Percentiles rank a stretch among this genome's conserved stretches.
Evolutionary conservation across 2,888 invertebrate species (phyloP).

Genomic region (Periphyllus acericola): DNA sequence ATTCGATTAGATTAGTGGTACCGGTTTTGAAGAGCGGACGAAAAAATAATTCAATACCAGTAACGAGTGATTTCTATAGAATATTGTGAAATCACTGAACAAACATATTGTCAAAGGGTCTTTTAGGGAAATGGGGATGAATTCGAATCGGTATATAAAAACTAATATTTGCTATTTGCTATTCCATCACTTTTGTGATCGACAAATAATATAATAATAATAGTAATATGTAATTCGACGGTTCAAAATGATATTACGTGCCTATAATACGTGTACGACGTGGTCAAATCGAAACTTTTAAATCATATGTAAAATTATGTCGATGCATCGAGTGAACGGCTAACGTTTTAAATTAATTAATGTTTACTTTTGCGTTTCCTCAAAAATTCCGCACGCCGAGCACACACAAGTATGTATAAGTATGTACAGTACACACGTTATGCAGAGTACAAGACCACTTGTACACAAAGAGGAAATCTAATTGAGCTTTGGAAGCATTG

Average conservation of each 20-base stretch:
- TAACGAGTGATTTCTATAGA: constrained; percentile 33
- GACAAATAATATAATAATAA: background rate
- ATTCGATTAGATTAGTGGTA: constrained; percentile 24
- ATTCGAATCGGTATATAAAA: constrained; percentile 7
- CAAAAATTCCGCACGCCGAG: background rate
- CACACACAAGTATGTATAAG: too few relatives aligned
- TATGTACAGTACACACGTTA: too few relatives aligned
- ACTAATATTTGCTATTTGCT: constrained; percentile 42
- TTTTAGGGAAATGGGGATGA: constrained; percentile 20
- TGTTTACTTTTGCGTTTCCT: background rate
- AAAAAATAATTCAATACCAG: constrained; percentile 1
- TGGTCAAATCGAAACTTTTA: background rate
- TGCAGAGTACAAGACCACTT: too few relatives aligned
- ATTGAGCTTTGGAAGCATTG: too few relatives aligned
- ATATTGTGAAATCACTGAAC: constrained; percentile 43
- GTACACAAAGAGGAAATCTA: too few relatives aligned
- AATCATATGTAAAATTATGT: background rate
- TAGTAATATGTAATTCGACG: background rate
- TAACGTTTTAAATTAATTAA: background rate
- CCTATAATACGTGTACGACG: background rate
- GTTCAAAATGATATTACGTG: background rate
- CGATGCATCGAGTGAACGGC: background rate
- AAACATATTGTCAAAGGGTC: constrained; percentile 44
- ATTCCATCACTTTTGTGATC: constrained; percentile 24
- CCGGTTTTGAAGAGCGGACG: background rate